Conservation (phyloP, 1,140 invertebrate species). For the Patella vulgata region DNA sequence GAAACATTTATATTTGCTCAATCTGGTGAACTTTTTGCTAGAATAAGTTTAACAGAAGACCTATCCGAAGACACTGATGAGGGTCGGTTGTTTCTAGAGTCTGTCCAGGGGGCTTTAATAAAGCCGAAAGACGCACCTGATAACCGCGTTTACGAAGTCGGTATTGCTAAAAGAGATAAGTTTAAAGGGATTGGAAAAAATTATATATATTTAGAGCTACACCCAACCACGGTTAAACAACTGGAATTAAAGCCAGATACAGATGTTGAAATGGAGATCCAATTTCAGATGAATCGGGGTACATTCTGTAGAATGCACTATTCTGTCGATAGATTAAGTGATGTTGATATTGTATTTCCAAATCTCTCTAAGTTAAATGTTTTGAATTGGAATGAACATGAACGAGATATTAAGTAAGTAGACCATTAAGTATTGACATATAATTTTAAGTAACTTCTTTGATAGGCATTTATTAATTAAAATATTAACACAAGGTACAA, state of each 20-base stretch:
- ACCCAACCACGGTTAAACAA: slow-evolving; percentile 35
- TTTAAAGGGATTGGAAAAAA: slow-evolving; percentile 56
- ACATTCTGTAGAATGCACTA: slow-evolving; percentile 60
- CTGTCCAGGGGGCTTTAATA: slow-evolving; percentile 51
- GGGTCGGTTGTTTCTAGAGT: slow-evolving; percentile 54
- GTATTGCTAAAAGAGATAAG: slow-evolving; percentile 51
- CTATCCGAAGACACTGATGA: slow-evolving; percentile 59
- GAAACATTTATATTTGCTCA: slow-evolving; percentile 38
- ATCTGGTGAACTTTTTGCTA: slow-evolving; percentile 58
- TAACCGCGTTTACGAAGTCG: slow-evolving; percentile 52
- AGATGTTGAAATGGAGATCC: slow-evolving; percentile 51
- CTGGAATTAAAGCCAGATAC: slow-evolving; percentile 34
- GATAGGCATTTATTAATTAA: no score
- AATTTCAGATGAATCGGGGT: slow-evolving; percentile 59
- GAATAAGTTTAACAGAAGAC: slow-evolving; percentile 51
- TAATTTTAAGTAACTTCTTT: no score
- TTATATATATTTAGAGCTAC: slow-evolving; percentile 52
- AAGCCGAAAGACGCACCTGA: slow-evolving; percentile 24
- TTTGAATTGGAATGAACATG: slow-evolving; percentile 40
- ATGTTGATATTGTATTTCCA: slow-evolving; percentile 57
- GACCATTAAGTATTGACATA: no score
- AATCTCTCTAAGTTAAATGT: slow-evolving; percentile 53
- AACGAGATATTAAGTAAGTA: no score
- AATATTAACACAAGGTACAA: slow-evolving; percentile 47
- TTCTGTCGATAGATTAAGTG: slow-evolving; percentile 51